Percentiles rank a stretch among this genome's conserved stretches.
Evolutionary conservation across 2,113 vertebrate species (phyloP).

Genomic region (Ctenomys sociabilis): DNA sequence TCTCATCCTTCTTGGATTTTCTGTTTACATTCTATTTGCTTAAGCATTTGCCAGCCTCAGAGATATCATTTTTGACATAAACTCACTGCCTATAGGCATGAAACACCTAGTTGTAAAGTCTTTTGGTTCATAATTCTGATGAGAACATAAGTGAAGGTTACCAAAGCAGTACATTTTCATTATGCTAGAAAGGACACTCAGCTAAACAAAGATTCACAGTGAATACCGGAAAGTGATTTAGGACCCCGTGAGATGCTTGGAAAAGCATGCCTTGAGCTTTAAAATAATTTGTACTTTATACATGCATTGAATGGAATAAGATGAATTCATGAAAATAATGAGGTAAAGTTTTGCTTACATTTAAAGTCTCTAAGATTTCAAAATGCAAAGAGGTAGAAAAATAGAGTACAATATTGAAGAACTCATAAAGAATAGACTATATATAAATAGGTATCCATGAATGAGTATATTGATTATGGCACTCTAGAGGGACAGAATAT

Average conservation of each 20-base stretch:
- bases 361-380: background rate
- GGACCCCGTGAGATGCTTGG: background rate
- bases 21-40: background rate
- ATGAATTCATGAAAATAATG: background rate
- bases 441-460: background rate
- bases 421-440: background rate
- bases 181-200: background rate
- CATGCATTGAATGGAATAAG: background rate
- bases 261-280: background rate
- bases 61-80: background rate
- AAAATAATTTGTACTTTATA: background rate
- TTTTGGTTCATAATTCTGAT: background rate
- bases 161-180: constrained; percentile 48
- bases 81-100: background rate
- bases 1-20: background rate
- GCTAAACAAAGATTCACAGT: background rate
- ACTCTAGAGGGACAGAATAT: background rate
- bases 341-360: background rate
- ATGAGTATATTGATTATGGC: background rate
- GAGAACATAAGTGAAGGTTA: constrained; percentile 15
- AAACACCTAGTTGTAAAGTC: background rate
- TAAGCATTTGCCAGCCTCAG: background rate
- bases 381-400: background rate
- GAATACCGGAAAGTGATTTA: background rate
- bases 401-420: background rate